These are phyloP conservation scores for Simalia tracyae DNA, from an alignment of 2,797 vertebrate genomes.

Conservation along the genomic window DNA sequence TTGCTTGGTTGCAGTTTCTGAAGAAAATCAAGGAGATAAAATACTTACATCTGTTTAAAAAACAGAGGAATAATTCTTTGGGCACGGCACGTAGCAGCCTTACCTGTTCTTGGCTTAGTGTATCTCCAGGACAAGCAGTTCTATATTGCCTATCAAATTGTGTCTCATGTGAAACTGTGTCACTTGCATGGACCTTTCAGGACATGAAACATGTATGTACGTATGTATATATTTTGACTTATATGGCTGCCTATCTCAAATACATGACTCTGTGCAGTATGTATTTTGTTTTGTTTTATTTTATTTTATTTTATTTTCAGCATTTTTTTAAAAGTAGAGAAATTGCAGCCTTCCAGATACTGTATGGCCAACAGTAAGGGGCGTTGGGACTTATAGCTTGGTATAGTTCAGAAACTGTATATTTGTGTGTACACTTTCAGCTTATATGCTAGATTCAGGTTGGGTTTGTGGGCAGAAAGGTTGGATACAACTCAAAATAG, in stretches of 20 bases:
- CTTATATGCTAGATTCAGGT: no score
- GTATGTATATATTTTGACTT: neutral
- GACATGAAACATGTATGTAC: neutral
- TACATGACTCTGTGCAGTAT: neutral
- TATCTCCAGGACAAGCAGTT: neutral
- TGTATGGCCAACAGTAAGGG: neutral
- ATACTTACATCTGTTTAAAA: constrained; percentile 9
- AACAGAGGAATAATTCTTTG: constrained; percentile 2
- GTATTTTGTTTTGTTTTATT: neutral
- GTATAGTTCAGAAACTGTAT: neutral
- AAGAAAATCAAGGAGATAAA: constrained; percentile 35
- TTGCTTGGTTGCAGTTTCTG: constrained; percentile 34
- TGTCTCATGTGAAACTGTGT: neutral
- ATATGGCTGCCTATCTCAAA: neutral
- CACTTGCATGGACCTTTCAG: neutral
- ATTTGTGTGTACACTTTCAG: neutral
- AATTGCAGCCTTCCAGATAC: neutral
- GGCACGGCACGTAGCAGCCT: neutral
- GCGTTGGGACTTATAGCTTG: neutral
- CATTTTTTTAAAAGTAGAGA: neutral
- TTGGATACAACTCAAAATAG: no score
- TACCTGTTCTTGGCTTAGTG: neutral
- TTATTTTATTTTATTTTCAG: neutral
- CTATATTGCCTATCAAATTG: neutral
- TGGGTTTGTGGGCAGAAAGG: no score